Conservation (phyloP, 2,113 vertebrate species). For the Callithrix jacchus region DNA sequence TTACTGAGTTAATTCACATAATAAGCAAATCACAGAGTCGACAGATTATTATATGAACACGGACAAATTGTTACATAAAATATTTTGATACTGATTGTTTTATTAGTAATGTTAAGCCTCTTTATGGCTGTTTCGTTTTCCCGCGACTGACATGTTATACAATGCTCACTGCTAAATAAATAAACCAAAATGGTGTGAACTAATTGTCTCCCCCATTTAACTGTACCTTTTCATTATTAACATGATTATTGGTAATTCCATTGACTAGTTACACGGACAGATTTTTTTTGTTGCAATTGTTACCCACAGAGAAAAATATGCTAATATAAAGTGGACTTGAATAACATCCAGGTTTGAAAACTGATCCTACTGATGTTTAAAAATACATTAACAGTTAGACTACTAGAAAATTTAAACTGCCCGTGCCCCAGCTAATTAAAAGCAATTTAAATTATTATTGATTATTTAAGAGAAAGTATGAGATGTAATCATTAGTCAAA, state of each 20-base stretch:
- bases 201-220: constrained; percentile 81
- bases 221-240: constrained; percentile 80
- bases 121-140: constrained; percentile 74
- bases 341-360: constrained; percentile 45
- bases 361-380: constrained; percentile 27
- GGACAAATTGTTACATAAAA: constrained; percentile 82
- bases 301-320: neutral
- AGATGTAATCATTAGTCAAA: constrained; percentile 8
- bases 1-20: constrained; percentile 77
- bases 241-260: constrained; percentile 71
- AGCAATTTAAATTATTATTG: constrained; percentile 34
- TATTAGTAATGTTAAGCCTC: constrained; percentile 79
- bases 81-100: constrained; percentile 82
- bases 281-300: constrained; percentile 73
- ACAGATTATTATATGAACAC: constrained; percentile 80
- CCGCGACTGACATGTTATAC: constrained; percentile 75
- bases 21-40: constrained; percentile 74
- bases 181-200: constrained; percentile 77
- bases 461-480: constrained; percentile 7
- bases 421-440: neutral
- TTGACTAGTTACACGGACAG: constrained; percentile 65
- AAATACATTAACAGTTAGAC: constrained; percentile 10
- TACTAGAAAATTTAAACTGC: constrained; percentile 21
- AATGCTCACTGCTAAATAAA: constrained; percentile 72
- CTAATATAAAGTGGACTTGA: constrained; percentile 29